phyloP scores from a whole-genome alignment of 1,140 invertebrate genomes.

The Cecropterus lyciades region DNA sequence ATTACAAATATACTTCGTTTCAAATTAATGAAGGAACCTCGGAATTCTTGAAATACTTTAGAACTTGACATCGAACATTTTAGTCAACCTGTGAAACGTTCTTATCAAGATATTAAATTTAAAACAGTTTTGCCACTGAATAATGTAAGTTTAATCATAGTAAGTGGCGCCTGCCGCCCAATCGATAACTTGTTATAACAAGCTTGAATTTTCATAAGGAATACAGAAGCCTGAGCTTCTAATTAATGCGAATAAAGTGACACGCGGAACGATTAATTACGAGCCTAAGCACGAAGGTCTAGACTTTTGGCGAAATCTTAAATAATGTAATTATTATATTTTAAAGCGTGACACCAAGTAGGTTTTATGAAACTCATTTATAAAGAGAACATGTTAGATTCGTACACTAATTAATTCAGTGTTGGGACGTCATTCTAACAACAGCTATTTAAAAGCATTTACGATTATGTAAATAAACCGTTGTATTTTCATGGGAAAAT shows the following conservation, averaged over 20 bases:
- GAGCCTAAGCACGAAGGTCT: slow-evolving; percentile 6
- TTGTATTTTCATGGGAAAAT: too few relatives aligned
- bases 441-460: too few relatives aligned
- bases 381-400: too few relatives aligned
- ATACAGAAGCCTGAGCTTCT: slow-evolving; percentile 11
- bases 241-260: slow-evolving; percentile 21
- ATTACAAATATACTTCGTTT: slow-evolving; percentile 15
- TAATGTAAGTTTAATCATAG: slow-evolving; percentile 25
- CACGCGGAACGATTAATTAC: slow-evolving; percentile 14
- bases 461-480: too few relatives aligned
- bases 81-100: not conserved
- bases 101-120: slow-evolving; percentile 13
- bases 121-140: slow-evolving; percentile 19
- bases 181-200: slow-evolving; percentile 20
- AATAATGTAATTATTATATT: not conserved
- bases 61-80: not conserved
- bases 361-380: too few relatives aligned
- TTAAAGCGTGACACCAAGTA: too few relatives aligned
- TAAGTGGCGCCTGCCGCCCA: slow-evolving; percentile 6
- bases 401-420: too few relatives aligned
- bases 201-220: slow-evolving; percentile 20
- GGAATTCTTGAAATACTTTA: not conserved
- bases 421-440: too few relatives aligned
- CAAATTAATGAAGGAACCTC: slow-evolving; percentile 2
- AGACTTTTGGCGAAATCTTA: slow-evolving; percentile 4